phyloP scores from a whole-genome alignment of 2,113 vertebrate species.

The Phodopus roborovskii region DNA sequence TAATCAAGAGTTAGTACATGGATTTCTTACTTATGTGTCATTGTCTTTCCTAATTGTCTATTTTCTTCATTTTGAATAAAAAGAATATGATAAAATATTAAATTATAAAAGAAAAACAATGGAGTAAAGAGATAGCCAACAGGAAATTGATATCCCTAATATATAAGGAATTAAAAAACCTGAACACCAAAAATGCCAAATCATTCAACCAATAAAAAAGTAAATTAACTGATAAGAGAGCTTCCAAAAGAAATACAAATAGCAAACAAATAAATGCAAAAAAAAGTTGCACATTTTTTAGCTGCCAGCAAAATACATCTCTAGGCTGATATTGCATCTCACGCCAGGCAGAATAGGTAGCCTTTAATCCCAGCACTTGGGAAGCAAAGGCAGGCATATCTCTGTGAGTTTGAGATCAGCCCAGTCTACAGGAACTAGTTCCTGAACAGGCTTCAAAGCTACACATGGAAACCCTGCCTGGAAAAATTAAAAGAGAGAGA shows the following conservation, averaged over 20 bases:
- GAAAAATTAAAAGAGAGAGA: no score
- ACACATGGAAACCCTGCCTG: no score
- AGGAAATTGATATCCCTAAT: background rate
- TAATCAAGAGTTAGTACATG: background rate
- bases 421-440: no score
- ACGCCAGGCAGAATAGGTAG: background rate
- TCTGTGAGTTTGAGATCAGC: no score
- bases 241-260: background rate
- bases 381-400: no score
- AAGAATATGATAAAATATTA: constrained; percentile 24
- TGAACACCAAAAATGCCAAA: background rate
- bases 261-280: background rate
- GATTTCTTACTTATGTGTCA: constrained; percentile 29
- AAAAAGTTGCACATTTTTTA: background rate
- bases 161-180: background rate
- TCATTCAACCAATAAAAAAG: background rate
- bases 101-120: constrained; percentile 2
- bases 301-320: background rate
- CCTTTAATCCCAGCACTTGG: no score
- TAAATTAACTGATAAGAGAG: background rate
- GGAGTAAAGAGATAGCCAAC: background rate
- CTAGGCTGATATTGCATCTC: background rate
- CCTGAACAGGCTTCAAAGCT: no score
- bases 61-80: constrained; percentile 48
- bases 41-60: background rate